These are phyloP conservation scores for Prionchulus punctatus DNA, from an alignment of 2,888 invertebrate genomes.

Conservation along the genomic window DNA sequence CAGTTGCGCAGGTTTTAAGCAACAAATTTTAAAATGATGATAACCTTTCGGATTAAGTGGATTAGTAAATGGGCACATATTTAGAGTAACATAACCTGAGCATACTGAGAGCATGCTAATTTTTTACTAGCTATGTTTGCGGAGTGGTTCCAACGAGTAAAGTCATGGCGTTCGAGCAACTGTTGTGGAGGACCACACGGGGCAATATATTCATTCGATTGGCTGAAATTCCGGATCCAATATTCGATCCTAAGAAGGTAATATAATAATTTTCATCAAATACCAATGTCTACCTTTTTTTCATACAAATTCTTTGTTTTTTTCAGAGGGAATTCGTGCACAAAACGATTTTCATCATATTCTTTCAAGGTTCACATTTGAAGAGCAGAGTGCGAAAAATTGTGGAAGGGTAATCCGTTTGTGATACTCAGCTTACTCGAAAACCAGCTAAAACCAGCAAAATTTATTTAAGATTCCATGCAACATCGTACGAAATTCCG, in stretches of 20 bases:
- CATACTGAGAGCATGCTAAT: too few relatives aligned
- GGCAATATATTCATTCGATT: constrained; percentile 88
- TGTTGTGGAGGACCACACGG: constrained; percentile 91
- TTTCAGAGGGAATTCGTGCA: constrained; percentile 76
- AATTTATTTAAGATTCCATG: constrained; percentile 60
- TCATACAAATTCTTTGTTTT: neutral
- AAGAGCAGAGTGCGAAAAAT: constrained; percentile 93
- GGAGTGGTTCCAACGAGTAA: constrained; percentile 84
- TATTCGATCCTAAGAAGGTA: constrained; percentile 80
- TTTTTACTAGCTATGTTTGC: constrained; percentile 66
- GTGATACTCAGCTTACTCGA: neutral
- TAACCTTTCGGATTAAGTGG: neutral
- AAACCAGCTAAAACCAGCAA: too few relatives aligned
- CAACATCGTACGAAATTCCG: constrained; percentile 91
- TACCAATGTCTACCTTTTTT: neutral
- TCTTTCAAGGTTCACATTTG: constrained; percentile 78
- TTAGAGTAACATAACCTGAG: too few relatives aligned
- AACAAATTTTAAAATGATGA: too few relatives aligned
- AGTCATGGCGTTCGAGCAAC: constrained; percentile 83
- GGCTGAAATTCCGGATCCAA: constrained; percentile 76
- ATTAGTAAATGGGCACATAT: too few relatives aligned
- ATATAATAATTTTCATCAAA: too few relatives aligned
- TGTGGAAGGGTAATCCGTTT: constrained; percentile 58
- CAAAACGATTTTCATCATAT: constrained; percentile 72
- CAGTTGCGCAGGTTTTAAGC: too few relatives aligned